These are phyloP conservation scores for Neolamprologus toae DNA, from an alignment of 2,113 vertebrate genomes.

Conservation along the genomic window DNA sequence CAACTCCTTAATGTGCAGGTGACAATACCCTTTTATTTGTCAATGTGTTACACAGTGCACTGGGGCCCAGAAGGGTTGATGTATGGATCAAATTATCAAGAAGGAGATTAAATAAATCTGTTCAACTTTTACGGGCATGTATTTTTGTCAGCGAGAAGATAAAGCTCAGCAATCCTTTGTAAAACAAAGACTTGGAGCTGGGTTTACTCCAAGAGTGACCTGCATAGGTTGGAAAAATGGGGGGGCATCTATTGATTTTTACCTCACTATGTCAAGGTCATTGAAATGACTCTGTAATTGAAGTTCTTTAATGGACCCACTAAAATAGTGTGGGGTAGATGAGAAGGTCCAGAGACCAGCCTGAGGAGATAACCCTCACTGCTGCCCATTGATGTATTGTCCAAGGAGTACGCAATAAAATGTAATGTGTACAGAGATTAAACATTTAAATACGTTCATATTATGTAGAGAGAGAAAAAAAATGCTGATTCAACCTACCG, in stretches of 20 bases:
- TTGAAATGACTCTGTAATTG: conserved; percentile 48
- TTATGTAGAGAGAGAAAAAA: neutral
- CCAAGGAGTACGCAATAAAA: neutral
- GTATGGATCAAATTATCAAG: conserved; percentile 43
- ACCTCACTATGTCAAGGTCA: conserved; percentile 48
- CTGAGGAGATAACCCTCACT: neutral
- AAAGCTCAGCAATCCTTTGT: conserved; percentile 24
- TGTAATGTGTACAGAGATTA: neutral
- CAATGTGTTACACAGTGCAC: neutral
- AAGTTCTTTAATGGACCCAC: conserved; percentile 29
- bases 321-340: conserved; percentile 23
- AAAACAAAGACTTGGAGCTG: conserved; percentile 7
- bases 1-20: neutral
- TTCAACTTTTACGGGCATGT: conserved; percentile 9
- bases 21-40: conserved; percentile 13
- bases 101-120: conserved; percentile 43
- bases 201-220: conserved; percentile 4
- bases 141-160: conserved; percentile 32
- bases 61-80: conserved; percentile 3
- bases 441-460: conserved; percentile 17
- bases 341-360: neutral
- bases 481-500: conserved; percentile 18
- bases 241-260: conserved; percentile 43
- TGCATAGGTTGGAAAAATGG: neutral
- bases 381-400: neutral